These are phyloP conservation scores for Gila robusta DNA, from an alignment of 2,797 vertebrate genomes.

Conservation along the genomic window DNA sequence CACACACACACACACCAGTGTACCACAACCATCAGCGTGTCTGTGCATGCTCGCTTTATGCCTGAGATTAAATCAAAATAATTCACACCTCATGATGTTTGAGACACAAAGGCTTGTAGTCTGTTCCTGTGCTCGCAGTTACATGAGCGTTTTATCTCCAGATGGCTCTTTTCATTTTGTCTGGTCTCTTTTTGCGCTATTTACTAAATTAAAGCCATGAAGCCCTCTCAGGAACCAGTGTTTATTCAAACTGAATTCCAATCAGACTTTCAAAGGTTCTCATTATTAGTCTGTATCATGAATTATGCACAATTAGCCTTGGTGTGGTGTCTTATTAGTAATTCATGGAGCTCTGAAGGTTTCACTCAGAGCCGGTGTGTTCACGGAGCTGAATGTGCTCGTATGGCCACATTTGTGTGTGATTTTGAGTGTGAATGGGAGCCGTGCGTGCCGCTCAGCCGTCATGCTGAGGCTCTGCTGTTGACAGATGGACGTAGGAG, in stretches of 20 bases:
- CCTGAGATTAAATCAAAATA: slow-evolving; percentile 45
- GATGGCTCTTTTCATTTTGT: slow-evolving; percentile 43
- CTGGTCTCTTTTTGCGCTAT: slow-evolving; percentile 42
- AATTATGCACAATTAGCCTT: slow-evolving; percentile 78
- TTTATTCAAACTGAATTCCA: slow-evolving; percentile 59
- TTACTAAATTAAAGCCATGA: slow-evolving; percentile 49
- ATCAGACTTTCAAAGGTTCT: slow-evolving; percentile 60
- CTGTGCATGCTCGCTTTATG: background rate
- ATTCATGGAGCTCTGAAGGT: slow-evolving; percentile 80
- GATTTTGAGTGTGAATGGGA: slow-evolving; percentile 67
- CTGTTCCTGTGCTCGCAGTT: slow-evolving; percentile 15
- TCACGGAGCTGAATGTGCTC: slow-evolving; percentile 44
- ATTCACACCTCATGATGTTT: slow-evolving; percentile 50
- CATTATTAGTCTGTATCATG: slow-evolving; percentile 67
- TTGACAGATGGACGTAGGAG: slow-evolving; percentile 85
- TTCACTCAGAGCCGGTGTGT: slow-evolving; percentile 70
- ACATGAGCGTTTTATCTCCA: slow-evolving; percentile 27
- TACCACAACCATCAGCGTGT: slow-evolving; percentile 18
- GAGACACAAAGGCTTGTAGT: slow-evolving; percentile 29
- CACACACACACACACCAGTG: slow-evolving; percentile 24
- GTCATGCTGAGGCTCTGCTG: slow-evolving; percentile 72
- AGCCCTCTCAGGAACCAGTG: slow-evolving; percentile 23
- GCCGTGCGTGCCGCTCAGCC: slow-evolving; percentile 60
- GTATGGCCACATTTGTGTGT: slow-evolving; percentile 21
- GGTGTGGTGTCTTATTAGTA: slow-evolving; percentile 81